Evolutionary conservation across 2,797 vertebrate genomes (phyloP).

Genomic region (Pygocentrus nattereri): DNA sequence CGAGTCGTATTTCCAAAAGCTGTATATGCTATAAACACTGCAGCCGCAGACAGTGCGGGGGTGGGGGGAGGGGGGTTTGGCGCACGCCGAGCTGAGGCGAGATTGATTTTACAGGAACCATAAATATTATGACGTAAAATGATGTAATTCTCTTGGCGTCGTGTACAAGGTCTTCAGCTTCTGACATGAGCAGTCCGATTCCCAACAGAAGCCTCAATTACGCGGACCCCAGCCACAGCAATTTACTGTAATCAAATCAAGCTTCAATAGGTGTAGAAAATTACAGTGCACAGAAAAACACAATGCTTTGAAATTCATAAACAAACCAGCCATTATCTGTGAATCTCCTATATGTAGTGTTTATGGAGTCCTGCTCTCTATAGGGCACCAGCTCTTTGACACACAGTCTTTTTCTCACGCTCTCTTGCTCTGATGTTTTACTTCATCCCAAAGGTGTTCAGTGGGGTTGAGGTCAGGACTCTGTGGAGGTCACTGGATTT

Average conservation of each 20-base stretch:
- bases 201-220: neutral
- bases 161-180: neutral
- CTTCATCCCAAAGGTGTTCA: too few species aligned
- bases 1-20: neutral
- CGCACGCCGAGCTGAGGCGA: neutral
- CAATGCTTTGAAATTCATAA: neutral
- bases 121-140: neutral
- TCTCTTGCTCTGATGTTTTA: too few species aligned
- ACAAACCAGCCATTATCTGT: neutral
- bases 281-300: neutral
- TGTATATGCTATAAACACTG: neutral
- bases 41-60: neutral
- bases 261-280: neutral
- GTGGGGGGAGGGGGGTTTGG: neutral
- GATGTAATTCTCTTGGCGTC: neutral
- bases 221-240: neutral
- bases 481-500: too few species aligned
- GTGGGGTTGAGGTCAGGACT: too few species aligned
- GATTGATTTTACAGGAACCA: neutral
- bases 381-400: neutral
- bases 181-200: neutral
- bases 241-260: neutral
- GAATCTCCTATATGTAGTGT: neutral
- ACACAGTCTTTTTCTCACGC: too few species aligned
- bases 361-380: neutral